These are phyloP conservation scores for Aleadryas rufinucha DNA, from an alignment of 2,113 vertebrate species.

Conservation along the genomic window DNA sequence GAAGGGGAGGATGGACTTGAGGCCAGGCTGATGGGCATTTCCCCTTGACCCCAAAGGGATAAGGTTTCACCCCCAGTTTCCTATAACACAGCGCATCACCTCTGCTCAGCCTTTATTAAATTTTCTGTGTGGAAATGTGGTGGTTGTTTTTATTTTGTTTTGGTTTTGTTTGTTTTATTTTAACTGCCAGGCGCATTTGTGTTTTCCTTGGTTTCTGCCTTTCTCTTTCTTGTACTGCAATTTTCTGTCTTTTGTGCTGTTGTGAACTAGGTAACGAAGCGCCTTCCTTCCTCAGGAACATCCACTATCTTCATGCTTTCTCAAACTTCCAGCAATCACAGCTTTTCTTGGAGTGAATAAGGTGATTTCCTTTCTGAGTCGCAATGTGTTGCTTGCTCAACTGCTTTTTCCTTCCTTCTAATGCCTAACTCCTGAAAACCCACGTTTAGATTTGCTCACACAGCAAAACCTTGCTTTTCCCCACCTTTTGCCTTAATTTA, in stretches of 20 bases:
- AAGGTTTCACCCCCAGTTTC: neutral
- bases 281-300: slow-evolving; percentile 97
- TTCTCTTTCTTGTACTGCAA: slow-evolving; percentile 69
- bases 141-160: neutral
- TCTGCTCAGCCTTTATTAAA: slow-evolving; percentile 48
- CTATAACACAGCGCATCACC: neutral
- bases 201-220: slow-evolving; percentile 68
- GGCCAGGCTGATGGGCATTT: neutral
- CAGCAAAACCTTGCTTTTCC: neutral
- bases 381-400: slow-evolving; percentile 53
- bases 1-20: neutral
- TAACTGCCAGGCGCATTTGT: slow-evolving; percentile 58
- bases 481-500: neutral
- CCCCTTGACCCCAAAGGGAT: neutral
- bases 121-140: slow-evolving; percentile 50
- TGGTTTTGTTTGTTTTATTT: neutral
- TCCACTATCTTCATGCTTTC: slow-evolving; percentile 99
- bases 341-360: slow-evolving; percentile 99
- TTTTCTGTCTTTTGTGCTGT: slow-evolving; percentile 77
- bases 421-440: neutral
- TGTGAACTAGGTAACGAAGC: slow-evolving; percentile 89
- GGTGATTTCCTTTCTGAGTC: slow-evolving; percentile 85
- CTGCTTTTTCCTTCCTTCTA: slow-evolving; percentile 27
- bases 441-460: neutral
- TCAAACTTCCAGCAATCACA: slow-evolving; percentile 99